Evolutionary conservation across 2,113 vertebrate genomes (phyloP).

Genomic region (Ursus arctos): DNA sequence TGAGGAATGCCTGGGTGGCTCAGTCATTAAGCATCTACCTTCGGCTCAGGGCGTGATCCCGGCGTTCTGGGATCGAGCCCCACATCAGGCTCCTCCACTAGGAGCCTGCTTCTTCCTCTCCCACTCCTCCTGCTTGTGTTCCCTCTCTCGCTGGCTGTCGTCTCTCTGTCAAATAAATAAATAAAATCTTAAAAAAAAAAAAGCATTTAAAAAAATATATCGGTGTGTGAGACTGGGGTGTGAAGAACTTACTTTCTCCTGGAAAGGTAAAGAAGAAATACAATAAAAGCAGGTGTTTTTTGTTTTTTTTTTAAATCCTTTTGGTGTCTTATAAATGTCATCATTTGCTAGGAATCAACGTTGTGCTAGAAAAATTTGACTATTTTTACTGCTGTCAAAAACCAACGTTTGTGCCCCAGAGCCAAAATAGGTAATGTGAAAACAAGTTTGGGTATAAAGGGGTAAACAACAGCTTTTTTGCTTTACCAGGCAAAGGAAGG

Average conservation of each 20-base stretch:
- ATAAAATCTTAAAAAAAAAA: no score
- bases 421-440: background rate
- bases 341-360: conserved; percentile 66
- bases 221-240: fast-evolving
- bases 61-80: no score
- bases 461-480: background rate
- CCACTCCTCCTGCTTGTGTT: no score
- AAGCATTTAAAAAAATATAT: background rate
- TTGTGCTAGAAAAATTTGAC: conserved; percentile 60
- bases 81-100: no score
- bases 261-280: conserved; percentile 38
- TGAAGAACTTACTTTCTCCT: conserved; percentile 52
- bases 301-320: conserved; percentile 49
- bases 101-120: no score
- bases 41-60: no score
- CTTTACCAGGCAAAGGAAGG: background rate
- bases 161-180: no score
- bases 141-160: no score
- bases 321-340: conserved; percentile 71
- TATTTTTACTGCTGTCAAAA: background rate
- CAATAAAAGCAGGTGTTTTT: conserved; percentile 45
- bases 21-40: no score
- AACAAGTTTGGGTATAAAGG: background rate
- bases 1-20: background rate
- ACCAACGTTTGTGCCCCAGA: background rate